Evolutionary conservation across 1,140 invertebrate species (phyloP).

Genomic region (Colletes gigas): DNA sequence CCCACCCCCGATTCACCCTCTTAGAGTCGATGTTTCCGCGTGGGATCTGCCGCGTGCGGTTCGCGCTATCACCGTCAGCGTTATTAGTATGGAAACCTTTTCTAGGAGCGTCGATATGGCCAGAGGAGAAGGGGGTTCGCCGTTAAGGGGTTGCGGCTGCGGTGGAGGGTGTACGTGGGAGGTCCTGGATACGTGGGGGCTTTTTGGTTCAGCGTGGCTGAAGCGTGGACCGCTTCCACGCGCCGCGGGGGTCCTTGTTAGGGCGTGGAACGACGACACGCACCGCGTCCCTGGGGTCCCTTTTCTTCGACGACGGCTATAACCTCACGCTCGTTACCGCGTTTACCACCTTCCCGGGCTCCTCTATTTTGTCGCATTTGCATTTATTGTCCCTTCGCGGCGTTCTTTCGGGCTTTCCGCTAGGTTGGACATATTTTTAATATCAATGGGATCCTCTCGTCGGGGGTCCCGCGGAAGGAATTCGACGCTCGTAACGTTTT

Average conservation of each 20-base stretch:
- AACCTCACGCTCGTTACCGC: conserved; percentile 63
- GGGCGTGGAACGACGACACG: conserved; percentile 59
- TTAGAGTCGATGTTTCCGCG: conserved; percentile 26
- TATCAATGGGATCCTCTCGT: conserved; percentile 22
- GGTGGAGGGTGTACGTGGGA: conserved; percentile 28
- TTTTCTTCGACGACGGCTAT: conserved; percentile 53
- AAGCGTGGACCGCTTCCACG: conserved; percentile 59
- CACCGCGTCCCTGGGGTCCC: conserved; percentile 56
- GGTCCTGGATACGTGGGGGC: conserved; percentile 47
- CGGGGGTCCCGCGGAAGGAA: conserved; percentile 9
- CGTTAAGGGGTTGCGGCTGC: conserved; percentile 52
- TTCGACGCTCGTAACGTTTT: neutral
- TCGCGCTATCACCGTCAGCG: conserved; percentile 64
- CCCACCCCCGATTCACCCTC: conserved; percentile 16
- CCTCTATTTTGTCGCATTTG: conserved; percentile 54
- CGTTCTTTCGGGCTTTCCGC: conserved; percentile 16
- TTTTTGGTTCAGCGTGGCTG: conserved; percentile 61
- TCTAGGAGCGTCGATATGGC: conserved; percentile 70
- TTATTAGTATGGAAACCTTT: conserved; percentile 73
- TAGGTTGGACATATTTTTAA: conserved; percentile 44
- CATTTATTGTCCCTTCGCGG: conserved; percentile 57
- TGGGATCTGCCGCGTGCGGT: conserved; percentile 72
- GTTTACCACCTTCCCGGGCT: conserved; percentile 52
- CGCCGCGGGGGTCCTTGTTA: conserved; percentile 67
- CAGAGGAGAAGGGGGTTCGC: conserved; percentile 35